phyloP scores from a whole-genome alignment of 2,113 vertebrate genomes.

The human (Homo sapiens) region GRCh38 chr13:20116501-20117000 shows the following conservation, averaged over 20 bases:
- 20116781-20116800: neutral
- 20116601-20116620: no score
- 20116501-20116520: neutral
- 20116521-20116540: no score
- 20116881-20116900: neutral
- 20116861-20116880: neutral
- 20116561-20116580: no score
- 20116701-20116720: neutral
- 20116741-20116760: neutral
- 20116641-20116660: no score
- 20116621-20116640: no score
- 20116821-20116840: neutral
- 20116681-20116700: neutral
- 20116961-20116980: neutral
- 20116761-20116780: neutral
- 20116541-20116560: no score
- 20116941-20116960: neutral
- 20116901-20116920: neutral
- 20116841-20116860: neutral
- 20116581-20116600: no score
- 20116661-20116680: no score
- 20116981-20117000: neutral
- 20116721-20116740: no score
- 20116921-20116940: neutral
- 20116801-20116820: neutral